These are phyloP conservation scores for Centruroides vittatus DNA, from an alignment of 1,140 invertebrate species.

Conservation along the genomic window DNA sequence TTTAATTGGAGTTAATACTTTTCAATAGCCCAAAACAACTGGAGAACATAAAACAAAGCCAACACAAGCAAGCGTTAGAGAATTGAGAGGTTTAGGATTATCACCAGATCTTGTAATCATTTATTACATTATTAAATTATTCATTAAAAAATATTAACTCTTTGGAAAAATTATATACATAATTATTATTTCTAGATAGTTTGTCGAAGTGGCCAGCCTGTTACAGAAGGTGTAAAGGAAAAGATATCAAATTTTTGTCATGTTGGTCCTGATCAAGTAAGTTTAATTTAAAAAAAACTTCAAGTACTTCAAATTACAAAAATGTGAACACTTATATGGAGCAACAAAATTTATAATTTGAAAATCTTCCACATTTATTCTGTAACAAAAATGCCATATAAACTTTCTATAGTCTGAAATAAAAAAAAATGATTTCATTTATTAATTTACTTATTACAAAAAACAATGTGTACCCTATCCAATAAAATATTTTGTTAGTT, in stretches of 20 bases:
- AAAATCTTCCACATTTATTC: too few species aligned
- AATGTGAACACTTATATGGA: too few species aligned
- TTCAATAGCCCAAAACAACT: constrained; percentile 22
- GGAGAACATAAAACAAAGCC: constrained; percentile 98
- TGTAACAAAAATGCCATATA: too few species aligned
- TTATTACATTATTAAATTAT: not conserved
- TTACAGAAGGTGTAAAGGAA: constrained; percentile 62
- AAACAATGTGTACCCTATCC: too few species aligned
- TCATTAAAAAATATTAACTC: not conserved
- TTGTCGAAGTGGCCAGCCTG: constrained; percentile 75
- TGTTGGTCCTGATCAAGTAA: constrained; percentile 70
- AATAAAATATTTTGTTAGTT: too few species aligned
- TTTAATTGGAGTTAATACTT: too few species aligned
- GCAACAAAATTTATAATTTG: too few species aligned
- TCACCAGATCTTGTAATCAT: constrained; percentile 67
- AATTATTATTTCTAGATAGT: constrained; percentile 45
- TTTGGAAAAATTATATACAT: not conserved
- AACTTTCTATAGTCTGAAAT: too few species aligned
- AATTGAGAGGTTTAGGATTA: constrained; percentile 78
- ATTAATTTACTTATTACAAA: too few species aligned
- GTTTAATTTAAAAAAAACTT: too few species aligned
- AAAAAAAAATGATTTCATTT: too few species aligned
- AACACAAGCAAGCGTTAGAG: constrained; percentile 86
- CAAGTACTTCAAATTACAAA: too few species aligned
- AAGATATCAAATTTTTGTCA: constrained; percentile 98